Base-by-base conservation (phyloP, 2,113 vertebrate genomes). In the Miniopterus natalensis region DNA sequence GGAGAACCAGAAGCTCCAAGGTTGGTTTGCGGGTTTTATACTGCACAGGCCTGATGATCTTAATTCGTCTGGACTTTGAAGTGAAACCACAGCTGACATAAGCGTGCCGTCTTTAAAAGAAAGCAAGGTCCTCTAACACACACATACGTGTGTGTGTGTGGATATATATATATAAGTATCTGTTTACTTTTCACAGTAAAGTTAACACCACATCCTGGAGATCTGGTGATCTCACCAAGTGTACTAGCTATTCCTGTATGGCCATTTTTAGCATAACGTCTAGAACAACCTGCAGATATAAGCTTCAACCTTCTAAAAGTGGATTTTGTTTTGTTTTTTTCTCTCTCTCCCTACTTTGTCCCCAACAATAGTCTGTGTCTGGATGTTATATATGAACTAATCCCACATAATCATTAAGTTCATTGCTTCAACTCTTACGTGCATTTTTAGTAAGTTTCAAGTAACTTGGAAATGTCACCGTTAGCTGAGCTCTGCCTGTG, bases 1-100 rank as follows among this genome's bases (percentile, higher is more conserved):
- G 66, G 99, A 99, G 97, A 99, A 99, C 94, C 99, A 99, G 97
- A 99, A 99, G 80, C 98, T 99, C 25, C 99, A 99, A 98, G 99
- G 99, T 99, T 81, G 96, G 98, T 96, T 27, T 89, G 84, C 23
- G 65, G 9, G 57, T 80, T 83, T 85, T 14, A 40, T 25, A 5
- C n/a, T 29, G 27, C 71, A 0, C 9, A 83, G 42, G 12, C 70
- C 86, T 10, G n/a, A 7, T 63, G 10, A 45, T 74, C 68, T 85
- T n/a, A 5, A 1, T 71, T 87, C 92, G 51, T 18, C 71, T 95
- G 23, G 75, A 31, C 36, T 95, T 92, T 29, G 2, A 80, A 66
- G 36, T 66, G 47, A 84, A 71, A 66, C 68, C 68, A 47, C 25
- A 74, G 42, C 45, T 84, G 70, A 49, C 3, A 3, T 75, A 91